Evolutionary conservation across 2,113 vertebrate genomes (phyloP).

Genomic region (Heliornis fulica): DNA sequence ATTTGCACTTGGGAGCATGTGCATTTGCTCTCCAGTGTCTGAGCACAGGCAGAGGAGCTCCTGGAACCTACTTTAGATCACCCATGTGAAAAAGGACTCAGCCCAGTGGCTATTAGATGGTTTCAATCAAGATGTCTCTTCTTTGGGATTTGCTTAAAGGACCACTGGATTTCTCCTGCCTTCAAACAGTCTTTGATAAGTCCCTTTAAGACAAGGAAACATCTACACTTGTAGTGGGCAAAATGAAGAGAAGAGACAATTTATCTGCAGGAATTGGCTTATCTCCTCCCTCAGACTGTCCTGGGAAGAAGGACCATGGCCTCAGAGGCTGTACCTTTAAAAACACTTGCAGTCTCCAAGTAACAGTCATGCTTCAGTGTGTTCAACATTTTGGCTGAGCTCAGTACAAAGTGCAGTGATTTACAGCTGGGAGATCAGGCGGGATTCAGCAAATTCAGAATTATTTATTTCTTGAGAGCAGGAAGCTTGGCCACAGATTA

Average conservation of each 20-base stretch:
- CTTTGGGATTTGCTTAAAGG: neutral
- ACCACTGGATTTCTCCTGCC: neutral
- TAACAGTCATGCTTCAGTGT: conserved; percentile 64
- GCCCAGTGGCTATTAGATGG: neutral
- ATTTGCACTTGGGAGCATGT: neutral
- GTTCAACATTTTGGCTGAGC: conserved; percentile 63
- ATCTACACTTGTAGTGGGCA: neutral
- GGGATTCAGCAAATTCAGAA: conserved; percentile 69
- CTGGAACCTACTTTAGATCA: neutral
- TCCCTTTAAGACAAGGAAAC: neutral
- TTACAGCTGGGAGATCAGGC: conserved; percentile 67
- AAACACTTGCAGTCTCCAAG: conserved; percentile 55
- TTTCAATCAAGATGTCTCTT: neutral
- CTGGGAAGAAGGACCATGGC: neutral
- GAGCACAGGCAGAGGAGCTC: neutral
- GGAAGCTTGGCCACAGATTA: conserved; percentile 63
- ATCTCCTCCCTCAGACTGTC: neutral
- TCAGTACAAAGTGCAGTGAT: conserved; percentile 69
- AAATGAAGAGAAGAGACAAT: neutral
- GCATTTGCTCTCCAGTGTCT: neutral
- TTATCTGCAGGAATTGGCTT: neutral
- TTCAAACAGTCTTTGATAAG: neutral
- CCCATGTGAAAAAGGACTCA: neutral
- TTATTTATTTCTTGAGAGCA: conserved; percentile 65
- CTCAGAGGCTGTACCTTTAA: conserved; percentile 35